Conservation (phyloP, 2,113 vertebrate genomes). For the Hemiscyllium ocellatum region DNA sequence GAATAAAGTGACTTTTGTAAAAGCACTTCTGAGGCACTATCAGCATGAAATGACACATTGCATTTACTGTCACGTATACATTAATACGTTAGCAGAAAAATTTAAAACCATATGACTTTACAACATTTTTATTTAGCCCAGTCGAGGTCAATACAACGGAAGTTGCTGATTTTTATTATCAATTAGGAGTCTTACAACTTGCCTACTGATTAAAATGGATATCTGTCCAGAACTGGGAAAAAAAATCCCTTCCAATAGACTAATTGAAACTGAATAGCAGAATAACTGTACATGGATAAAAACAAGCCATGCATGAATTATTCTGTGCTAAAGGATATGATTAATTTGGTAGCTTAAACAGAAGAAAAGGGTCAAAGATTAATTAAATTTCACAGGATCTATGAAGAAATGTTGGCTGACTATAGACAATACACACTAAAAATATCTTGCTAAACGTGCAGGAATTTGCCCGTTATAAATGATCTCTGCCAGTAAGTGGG, state of each 20-base stretch:
- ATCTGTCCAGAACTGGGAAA: background rate
- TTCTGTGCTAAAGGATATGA: background rate
- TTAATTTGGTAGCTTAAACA: background rate
- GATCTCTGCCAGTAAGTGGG: slow-evolving; percentile 44
- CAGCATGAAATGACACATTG: background rate
- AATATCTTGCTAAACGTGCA: slow-evolving; percentile 49
- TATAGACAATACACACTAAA: slow-evolving; percentile 61
- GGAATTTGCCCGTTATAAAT: slow-evolving; percentile 53
- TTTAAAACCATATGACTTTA: background rate
- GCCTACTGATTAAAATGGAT: background rate
- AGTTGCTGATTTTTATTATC: too few relatives aligned
- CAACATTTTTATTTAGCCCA: background rate
- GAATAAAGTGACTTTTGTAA: background rate
- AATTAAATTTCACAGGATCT: slow-evolving; percentile 1
- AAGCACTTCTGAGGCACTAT: background rate
- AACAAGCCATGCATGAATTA: background rate
- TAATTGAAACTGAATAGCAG: background rate
- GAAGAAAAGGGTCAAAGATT: background rate
- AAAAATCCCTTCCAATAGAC: background rate
- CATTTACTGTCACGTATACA: background rate
- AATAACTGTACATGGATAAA: background rate
- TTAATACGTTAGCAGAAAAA: background rate
- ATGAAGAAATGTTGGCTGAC: background rate
- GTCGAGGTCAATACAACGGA: background rate
- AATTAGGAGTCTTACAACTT: background rate